Percentiles rank a stretch among this genome's conserved stretches.
These are phyloP conservation scores for Gandaritis pyraliata DNA, from an alignment of 2,888 invertebrate species.

Conservation along the genomic window DNA sequence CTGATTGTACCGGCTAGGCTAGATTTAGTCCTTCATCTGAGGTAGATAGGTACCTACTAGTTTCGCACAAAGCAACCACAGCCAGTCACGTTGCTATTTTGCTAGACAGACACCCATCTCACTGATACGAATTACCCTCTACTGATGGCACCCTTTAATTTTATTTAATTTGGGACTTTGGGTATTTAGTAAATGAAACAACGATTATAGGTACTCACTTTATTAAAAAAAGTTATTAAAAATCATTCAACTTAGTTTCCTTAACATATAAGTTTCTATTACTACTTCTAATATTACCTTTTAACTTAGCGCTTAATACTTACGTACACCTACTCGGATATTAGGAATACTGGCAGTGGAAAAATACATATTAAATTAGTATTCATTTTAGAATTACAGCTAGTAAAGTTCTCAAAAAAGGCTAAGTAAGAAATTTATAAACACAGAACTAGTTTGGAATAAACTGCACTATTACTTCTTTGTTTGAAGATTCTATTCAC, in stretches of 20 bases:
- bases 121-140: too few species aligned
- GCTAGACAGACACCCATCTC: too few species aligned
- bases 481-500: conserved; percentile 27
- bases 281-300: conserved; percentile 54
- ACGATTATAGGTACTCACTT: conserved; percentile 50
- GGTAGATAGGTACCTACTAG: too few species aligned
- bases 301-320: conserved; percentile 55
- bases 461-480: conserved; percentile 16
- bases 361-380: conserved; percentile 70
- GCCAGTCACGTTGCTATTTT: too few species aligned
- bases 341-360: conserved; percentile 84
- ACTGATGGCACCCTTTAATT: too few species aligned
- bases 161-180: too few species aligned
- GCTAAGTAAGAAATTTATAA: conserved; percentile 31
- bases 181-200: conserved; percentile 27
- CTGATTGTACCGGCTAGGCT: too few species aligned
- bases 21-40: too few species aligned
- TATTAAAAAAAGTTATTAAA: conserved; percentile 84
- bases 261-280: conserved; percentile 53
- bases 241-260: conserved; percentile 78
- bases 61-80: too few species aligned
- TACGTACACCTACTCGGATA: conserved; percentile 63
- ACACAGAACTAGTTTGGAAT: conserved; percentile 16
- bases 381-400: conserved; percentile 58
- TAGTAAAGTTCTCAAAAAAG: conserved; percentile 47